A percentile compares a stretch with the other conserved stretches of the same genome.
Evolutionary conservation across 2,113 vertebrate genomes (phyloP).

Genomic region (Saguinus imperator): DNA sequence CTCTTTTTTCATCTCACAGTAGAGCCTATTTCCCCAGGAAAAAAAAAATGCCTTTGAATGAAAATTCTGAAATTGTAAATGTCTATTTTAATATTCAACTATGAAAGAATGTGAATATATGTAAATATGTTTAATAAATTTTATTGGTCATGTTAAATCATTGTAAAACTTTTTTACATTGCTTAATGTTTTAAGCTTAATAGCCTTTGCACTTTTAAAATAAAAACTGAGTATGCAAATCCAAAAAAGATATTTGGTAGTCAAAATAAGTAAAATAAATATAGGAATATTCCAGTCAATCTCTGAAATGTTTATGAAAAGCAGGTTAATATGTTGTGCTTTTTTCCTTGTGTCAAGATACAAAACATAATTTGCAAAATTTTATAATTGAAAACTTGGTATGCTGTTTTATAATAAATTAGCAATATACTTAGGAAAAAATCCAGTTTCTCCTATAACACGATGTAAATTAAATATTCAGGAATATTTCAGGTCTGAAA

Average conservation of each 20-base stretch:
- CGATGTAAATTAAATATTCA: slow-evolving; percentile 73
- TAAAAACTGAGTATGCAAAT: slow-evolving; percentile 65
- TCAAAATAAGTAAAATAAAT: slow-evolving; percentile 62
- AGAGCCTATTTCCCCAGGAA: slow-evolving; percentile 90
- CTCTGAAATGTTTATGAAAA: slow-evolving; percentile 65
- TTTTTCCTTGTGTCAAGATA: slow-evolving; percentile 67
- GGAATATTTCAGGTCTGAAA: slow-evolving; percentile 71
- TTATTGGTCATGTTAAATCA: slow-evolving; percentile 96
- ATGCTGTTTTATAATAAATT: slow-evolving; percentile 74
- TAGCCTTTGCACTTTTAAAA: slow-evolving; percentile 81
- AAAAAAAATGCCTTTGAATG: slow-evolving; percentile 96
- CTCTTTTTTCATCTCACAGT: slow-evolving; percentile 91
- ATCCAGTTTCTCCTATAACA: slow-evolving; percentile 65
- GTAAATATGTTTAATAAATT: slow-evolving; percentile 99
- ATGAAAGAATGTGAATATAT: slow-evolving; percentile 98
- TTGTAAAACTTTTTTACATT: slow-evolving; percentile 81
- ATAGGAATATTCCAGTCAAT: slow-evolving; percentile 45
- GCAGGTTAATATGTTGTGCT: slow-evolving; percentile 60
- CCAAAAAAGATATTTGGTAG: slow-evolving; percentile 53
- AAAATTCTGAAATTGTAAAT: slow-evolving; percentile 98
- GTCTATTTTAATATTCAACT: slow-evolving; percentile 99
- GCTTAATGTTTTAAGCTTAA: slow-evolving; percentile 73
- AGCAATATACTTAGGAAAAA: slow-evolving; percentile 69
- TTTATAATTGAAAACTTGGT: slow-evolving; percentile 70
- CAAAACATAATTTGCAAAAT: slow-evolving; percentile 63